Evolutionary conservation across 2,888 invertebrate species (phyloP).

Genomic region (Pteria penguin): DNA sequence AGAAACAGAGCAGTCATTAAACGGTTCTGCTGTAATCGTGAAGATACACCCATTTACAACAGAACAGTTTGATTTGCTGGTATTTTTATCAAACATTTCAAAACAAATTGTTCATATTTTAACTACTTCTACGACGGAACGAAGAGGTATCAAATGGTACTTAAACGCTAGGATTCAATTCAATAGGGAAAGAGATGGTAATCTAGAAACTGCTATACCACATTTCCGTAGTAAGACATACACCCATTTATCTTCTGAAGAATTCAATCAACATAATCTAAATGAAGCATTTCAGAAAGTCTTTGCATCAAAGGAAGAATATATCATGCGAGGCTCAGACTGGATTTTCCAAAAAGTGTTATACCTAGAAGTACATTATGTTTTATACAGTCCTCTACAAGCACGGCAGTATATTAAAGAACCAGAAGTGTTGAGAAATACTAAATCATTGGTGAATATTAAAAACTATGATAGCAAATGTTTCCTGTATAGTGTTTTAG

Average conservation of each 20-base stretch:
- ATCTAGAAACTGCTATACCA: slow-evolving; percentile 2
- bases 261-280: slow-evolving; percentile 32
- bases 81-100: slow-evolving; percentile 4
- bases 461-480: slow-evolving; percentile 16
- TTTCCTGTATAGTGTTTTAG: slow-evolving; percentile 20
- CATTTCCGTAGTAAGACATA: slow-evolving; percentile 33
- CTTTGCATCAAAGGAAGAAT: slow-evolving; percentile 47
- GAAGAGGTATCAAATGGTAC: slow-evolving; percentile 44
- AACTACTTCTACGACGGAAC: background rate
- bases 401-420: slow-evolving; percentile 39
- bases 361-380: slow-evolving; percentile 30
- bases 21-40: background rate
- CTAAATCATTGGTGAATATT: background rate
- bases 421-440: background rate
- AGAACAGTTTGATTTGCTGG: slow-evolving; percentile 3
- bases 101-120: background rate
- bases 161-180: slow-evolving; percentile 42
- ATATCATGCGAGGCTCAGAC: slow-evolving; percentile 44
- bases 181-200: slow-evolving; percentile 25
- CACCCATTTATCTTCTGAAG: slow-evolving; percentile 16
- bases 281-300: slow-evolving; percentile 48
- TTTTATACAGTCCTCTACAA: slow-evolving; percentile 36
- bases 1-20: background rate
- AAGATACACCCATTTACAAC: background rate
- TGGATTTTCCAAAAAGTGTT: slow-evolving; percentile 43